Evolutionary conservation across 2,888 invertebrate genomes (phyloP), one percentile per base, ranked within the genome.

Genomic region (Ectropis crepuscularia): DNA sequence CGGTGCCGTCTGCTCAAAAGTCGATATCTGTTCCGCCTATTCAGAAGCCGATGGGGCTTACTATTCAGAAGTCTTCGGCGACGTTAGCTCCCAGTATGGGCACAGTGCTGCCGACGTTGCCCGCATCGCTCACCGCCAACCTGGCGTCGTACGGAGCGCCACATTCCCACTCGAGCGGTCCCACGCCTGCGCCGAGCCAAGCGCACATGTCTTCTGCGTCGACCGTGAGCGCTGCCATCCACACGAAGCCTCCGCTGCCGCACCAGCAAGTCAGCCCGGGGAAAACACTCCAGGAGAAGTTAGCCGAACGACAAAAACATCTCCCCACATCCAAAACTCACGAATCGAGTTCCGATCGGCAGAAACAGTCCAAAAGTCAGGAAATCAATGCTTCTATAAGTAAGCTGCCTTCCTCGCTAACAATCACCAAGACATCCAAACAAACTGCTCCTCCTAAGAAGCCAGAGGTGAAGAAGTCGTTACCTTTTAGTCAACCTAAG

Each of bases 231-330:
- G 71, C 86, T 0, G 77, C 81, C 0, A 76, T 86, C 6, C 91
- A 89, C 61, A 74, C 87, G 0, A 91, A 91, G 68, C 90, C 88
- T 0, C 88, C 83, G 0, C 68, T 82, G 77, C 87, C 89, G 0
- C 91, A 89, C 64, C 87, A 88, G 69, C 93, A 92, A 77, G 85
- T 87, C 0, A 94, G 93, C 72, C 93, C 95, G 0, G 94, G 94
- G 0, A 95, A 95, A 85, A 95, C 95, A 0, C 79, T 95, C 61
- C 95, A 95, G 75, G 95, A 95, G 78, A 95, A 95, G 80, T 81
- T 95, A 60, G 95, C 95, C 0, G 95, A 95, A 69, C 90, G 94
- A 63, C 94, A 95, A 68, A 95, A 95, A 75, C 85, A 84, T 70
- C 68, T 85, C 36, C 90, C 91, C 0, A 75, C 80, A 9, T 75